Percentiles rank a stretch among this genome's conserved stretches.
Evolutionary conservation across 2,797 vertebrate genomes (phyloP).

Genomic region (Gambelia wislizenii): DNA sequence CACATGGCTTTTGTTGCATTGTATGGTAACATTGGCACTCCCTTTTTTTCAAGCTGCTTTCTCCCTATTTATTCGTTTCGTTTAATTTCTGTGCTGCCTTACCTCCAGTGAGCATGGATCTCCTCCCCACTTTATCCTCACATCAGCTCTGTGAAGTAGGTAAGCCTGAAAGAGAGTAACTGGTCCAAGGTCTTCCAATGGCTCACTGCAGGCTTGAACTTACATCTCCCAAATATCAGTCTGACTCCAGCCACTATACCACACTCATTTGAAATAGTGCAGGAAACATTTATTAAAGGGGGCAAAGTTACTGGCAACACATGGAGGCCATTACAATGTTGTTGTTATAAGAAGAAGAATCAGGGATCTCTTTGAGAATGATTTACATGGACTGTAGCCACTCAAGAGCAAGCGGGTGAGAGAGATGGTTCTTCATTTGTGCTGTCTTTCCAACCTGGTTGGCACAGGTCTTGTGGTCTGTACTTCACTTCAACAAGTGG

Average conservation of each 20-base stretch:
- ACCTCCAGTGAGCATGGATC: not conserved
- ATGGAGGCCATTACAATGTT: not conserved
- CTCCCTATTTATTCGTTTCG: not conserved
- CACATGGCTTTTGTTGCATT: not conserved
- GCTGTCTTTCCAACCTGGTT: not conserved
- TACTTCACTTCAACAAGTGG: not conserved
- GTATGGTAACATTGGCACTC: not conserved
- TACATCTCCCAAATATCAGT: not conserved
- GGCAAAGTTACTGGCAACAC: not conserved
- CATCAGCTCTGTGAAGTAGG: not conserved
- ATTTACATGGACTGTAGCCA: not conserved
- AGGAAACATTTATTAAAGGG: not conserved
- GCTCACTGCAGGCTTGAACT: not conserved
- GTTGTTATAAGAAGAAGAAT: not conserved
- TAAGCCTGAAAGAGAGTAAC: not conserved
- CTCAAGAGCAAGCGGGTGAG: not conserved
- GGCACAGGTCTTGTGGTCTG: not conserved
- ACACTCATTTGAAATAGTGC: not conserved
- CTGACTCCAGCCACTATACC: not conserved
- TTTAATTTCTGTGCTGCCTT: not conserved
- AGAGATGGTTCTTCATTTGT: constrained; percentile 31
- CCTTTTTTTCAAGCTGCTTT: not conserved
- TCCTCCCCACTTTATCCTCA: not conserved
- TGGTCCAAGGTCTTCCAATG: not conserved
- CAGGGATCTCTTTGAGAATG: not conserved